Evolutionary conservation across 2,888 invertebrate genomes (phyloP).

Genomic region (Cerastoderma edule): DNA sequence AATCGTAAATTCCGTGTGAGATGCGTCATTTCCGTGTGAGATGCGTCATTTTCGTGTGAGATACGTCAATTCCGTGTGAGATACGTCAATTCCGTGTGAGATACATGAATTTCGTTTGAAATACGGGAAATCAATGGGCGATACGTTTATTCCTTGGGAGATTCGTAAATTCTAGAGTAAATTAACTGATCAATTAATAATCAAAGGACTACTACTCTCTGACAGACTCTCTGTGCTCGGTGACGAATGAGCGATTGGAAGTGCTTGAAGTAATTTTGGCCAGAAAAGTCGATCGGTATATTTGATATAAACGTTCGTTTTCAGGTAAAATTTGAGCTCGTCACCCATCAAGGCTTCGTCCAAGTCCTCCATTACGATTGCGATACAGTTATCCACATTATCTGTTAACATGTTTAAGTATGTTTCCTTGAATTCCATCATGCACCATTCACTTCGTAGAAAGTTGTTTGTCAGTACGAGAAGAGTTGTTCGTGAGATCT

Average conservation of each 20-base stretch:
- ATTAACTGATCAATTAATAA: neutral
- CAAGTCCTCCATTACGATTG: constrained; percentile 40
- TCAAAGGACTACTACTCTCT: neutral
- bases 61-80: neutral
- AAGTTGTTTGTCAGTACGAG: constrained; percentile 47
- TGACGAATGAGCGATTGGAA: constrained; percentile 12
- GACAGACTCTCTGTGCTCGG: neutral
- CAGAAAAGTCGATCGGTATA: constrained; percentile 34
- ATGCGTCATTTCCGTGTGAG: too few relatives aligned
- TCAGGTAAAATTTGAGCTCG: constrained; percentile 37
- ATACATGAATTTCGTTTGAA: neutral
- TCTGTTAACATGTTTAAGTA: constrained; percentile 35
- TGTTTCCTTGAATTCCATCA: constrained; percentile 45
- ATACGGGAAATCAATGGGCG: too few relatives aligned
- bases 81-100: neutral
- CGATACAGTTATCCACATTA: constrained; percentile 25
- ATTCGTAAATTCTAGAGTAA: neutral
- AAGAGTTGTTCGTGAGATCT: constrained; percentile 36
- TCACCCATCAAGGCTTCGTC: constrained; percentile 34
- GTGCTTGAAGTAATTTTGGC: constrained; percentile 32
- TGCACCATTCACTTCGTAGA: constrained; percentile 47
- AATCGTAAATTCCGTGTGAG: too few relatives aligned
- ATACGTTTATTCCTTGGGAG: too few relatives aligned
- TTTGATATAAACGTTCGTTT: constrained; percentile 33
- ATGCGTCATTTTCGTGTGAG: too few relatives aligned